Conservation (phyloP, 2,113 vertebrate genomes). For the Siphamia tubifer region DNA sequence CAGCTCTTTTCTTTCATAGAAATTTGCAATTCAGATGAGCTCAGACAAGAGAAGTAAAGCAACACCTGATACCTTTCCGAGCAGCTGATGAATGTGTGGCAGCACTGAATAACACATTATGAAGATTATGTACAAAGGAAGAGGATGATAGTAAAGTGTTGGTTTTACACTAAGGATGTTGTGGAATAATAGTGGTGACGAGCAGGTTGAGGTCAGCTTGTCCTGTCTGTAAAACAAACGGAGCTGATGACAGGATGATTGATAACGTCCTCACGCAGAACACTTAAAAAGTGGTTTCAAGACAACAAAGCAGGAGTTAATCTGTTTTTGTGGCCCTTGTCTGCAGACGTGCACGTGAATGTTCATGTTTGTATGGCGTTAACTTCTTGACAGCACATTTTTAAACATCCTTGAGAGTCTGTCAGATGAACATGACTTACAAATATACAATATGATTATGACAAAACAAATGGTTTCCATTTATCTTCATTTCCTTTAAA, state of each 20-base stretch:
- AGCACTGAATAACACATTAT: neutral
- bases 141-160: neutral
- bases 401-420: too few relatives aligned
- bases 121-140: neutral
- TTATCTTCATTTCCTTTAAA: too few relatives aligned
- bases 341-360: neutral
- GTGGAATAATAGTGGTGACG: neutral
- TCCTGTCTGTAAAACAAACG: neutral
- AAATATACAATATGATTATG: too few relatives aligned
- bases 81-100: constrained; percentile 11
- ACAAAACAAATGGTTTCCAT: too few relatives aligned
- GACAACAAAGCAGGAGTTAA: neutral
- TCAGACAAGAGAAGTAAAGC: neutral
- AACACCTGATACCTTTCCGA: constrained; percentile 18
- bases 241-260: neutral
- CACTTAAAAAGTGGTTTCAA: neutral
- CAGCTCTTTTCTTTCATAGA: neutral
- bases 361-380: too few relatives aligned
- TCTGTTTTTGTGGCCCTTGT: neutral
- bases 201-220: neutral
- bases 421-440: too few relatives aligned
- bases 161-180: neutral
- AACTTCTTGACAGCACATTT: too few relatives aligned
- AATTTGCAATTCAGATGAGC: constrained; percentile 50
- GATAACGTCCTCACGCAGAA: neutral